Base-by-base conservation (phyloP, 2,797 vertebrate species). In the Heliangelus exortis region DNA sequence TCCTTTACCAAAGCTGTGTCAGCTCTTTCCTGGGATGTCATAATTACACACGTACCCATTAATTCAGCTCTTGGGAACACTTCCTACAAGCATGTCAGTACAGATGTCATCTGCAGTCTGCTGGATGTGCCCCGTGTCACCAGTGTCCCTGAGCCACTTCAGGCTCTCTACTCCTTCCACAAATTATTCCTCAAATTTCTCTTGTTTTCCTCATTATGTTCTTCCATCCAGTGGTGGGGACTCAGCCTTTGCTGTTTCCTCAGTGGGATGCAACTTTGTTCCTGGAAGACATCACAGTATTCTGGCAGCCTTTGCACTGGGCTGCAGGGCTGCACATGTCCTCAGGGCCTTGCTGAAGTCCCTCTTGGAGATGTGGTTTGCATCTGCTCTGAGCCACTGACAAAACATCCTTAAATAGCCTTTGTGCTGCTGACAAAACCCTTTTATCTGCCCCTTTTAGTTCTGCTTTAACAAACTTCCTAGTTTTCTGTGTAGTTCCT, bases 381-480 rank as follows among this genome's bases (percentile, higher is more conserved):
- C 91, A 72, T 89, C 23, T 80, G 79, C 87, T 92, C 78, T 2
- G 21, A 91, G 87, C 81, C 3, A 15, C 78, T 1, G 0, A 72
- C 72, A 74, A 36, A 58, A 57, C 92, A 89, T 82, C 92, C 91
- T 87, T 79, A 89, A 94, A 87, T 34, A 89, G 72, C 82, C 72
- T 83, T 91, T 95, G 95, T 94, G 82, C 87, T 89, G 73, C 84
- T 0, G 55, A 87, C 84, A 65, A 50, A 83, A 51, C 84, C 65
- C 75, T 87, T 72, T 58, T 53, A 81, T 92, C 80, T 90, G 62
- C 58, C 71, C 59, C 62, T 90, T 76, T 83, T 55, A 83, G 92
- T 96, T 95, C 95, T 8, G 23, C 87, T 96, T 83, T 78, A 81
- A 68, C 89, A 81, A 84, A 89, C 95, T 93, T 94, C 92, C 87